Evolutionary conservation across 2,113 vertebrate genomes (phyloP), one percentile per base, ranked within the genome.

Genomic region (Gnathonemus longibarbis): DNA sequence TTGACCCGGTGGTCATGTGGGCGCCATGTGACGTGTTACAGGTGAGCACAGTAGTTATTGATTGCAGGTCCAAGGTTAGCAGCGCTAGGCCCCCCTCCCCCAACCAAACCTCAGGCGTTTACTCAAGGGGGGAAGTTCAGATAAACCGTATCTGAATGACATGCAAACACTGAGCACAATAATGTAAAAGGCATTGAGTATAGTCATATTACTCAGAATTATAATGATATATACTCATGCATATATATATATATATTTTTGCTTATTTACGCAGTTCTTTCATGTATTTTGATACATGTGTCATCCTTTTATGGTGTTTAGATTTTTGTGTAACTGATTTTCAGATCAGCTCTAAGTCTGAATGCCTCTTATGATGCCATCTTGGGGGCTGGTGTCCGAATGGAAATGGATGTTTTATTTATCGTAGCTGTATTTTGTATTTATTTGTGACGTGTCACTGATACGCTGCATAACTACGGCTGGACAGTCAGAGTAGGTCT

Each of bases 41-140:
- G 49, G 85, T 87, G 83, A 84, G 83, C 50, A 56, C 49, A 56
- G 74, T 31, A 17, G 74, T 80, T 80, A 80, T 48, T 84, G 85
- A 53, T 87, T 31, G 50, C 49, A 35, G 85, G 49, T 56, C 50
- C 49, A 35, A 48, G 27, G 85, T 31, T 56, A 31, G 50, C 31
- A 6, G 27, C 0, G 0, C 48, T 49, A 3, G 19, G 21, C n/a
- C 8, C 13, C 46, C 5, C 5, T 48, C 84, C 48, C 48, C 21
- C 1, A 13, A 7, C 50, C 85, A 87, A 87, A 87, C 50, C 31
- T 39, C 17, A 35, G 50, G 11, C 11, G n/a, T 87, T 87, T 52
- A 56, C 27, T 56, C n/a, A 87, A 4, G 21, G 19, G 39, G 50
- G 31, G 50, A 56, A 19, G 21, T 39, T 53, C 50, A 31, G 13